Percentiles rank a stretch among this genome's conserved stretches.
Conservation (phyloP, 1,140 invertebrate genomes). For the Brachionus manjavacas region DNA sequence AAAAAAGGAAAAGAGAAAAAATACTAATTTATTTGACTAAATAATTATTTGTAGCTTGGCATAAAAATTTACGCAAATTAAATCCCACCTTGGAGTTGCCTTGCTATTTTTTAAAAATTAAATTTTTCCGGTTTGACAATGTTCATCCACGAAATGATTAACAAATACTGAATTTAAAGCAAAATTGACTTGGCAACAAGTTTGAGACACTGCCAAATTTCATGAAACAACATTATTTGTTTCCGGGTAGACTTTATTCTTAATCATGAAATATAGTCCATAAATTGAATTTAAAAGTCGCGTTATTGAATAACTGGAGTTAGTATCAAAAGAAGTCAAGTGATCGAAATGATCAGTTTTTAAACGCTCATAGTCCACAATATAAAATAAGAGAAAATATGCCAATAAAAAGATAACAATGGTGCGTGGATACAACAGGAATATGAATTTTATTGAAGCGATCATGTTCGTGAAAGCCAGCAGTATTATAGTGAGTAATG, state of each 20-base stretch:
- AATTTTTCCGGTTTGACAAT: not conserved
- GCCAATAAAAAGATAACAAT: constrained; percentile 12
- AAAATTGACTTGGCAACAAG: not conserved
- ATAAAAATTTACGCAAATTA: not conserved
- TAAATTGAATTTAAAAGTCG: not conserved
- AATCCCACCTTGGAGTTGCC: not conserved
- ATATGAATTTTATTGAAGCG: constrained; percentile 35
- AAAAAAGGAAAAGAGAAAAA: not conserved
- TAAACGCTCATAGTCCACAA: not conserved
- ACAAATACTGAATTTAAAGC: not conserved
- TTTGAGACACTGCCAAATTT: not conserved
- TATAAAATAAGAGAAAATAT: constrained; percentile 18
- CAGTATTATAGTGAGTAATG: not conserved
- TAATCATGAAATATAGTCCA: not conserved
- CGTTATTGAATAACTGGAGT: not conserved
- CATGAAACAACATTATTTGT: not conserved
- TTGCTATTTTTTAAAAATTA: not conserved
- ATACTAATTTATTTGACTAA: constrained; percentile 17
- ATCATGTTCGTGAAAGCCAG: constrained; percentile 2
- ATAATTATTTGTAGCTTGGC: not conserved
- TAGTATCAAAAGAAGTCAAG: not conserved
- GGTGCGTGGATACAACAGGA: constrained; percentile 31
- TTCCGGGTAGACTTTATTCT: not conserved
- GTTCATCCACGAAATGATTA: not conserved
- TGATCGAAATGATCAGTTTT: not conserved